Base-by-base conservation (phyloP, 2,888 invertebrate species). In the Liposcelis brunnea region DNA sequence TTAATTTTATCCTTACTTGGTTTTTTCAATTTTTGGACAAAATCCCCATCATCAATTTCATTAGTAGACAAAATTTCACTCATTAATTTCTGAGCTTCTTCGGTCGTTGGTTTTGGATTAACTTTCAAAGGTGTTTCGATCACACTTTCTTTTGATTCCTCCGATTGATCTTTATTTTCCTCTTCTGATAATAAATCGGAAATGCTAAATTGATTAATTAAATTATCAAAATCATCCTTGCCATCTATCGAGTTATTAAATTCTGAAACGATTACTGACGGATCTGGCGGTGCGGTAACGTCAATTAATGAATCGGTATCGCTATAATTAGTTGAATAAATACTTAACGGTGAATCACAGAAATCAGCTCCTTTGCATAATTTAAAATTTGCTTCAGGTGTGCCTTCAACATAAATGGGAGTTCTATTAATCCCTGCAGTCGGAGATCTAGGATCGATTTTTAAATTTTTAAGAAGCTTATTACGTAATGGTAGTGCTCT, bases 231-330 rank as follows among this genome's bases (percentile, higher is more conserved):
- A 6, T 6, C 19, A 11, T 19, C 12, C 6, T 12, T n/a, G 16
- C 7, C 16, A 14, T 18, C 16, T n/a, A 12, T 21, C 7, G 15
- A 14, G 4, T 26, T 26, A 10, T 40, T 21, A 40, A 16, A 40
- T 12, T 40, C 40, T 14, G 40, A 40, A 5, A 40, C 40, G 11
- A 19, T 40, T 16, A 40, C 40, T 19, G 40, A 40, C 4, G 40
- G 40, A 14, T 40, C 40, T 14, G 19, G 19, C 4, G 40, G 40
- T 4, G 40, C 16, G 3, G 15, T 16, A 40, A 40, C 16, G 19
- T 21, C 16, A 18, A 21, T 40, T 18, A 18, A 18, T 18, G 40
- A 40, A 15, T 35, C 35, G 11, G 21, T 6, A 4, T 40, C 40
- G 6, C 18, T n/a, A 12, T 40, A n/a, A 11, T 40, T 19, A 11